Conservation (phyloP, 2,797 vertebrate species). For the Avahi laniger region DNA sequence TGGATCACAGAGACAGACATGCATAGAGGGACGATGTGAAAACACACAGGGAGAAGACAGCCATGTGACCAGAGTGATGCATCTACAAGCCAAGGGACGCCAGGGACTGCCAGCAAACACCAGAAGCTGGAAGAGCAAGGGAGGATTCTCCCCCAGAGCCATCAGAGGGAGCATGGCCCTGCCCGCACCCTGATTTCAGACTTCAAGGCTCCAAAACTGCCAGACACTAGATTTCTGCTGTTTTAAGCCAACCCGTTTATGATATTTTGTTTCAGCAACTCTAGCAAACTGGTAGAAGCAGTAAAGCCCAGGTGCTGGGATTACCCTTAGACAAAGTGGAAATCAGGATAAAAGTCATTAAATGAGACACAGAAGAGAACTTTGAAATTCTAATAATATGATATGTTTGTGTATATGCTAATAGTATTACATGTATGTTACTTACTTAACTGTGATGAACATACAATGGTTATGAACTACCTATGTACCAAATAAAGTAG, state of each 20-base stretch:
- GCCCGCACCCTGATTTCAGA: no score
- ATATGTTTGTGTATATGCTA: not conserved
- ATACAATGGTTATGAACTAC: not conserved
- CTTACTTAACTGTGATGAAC: not conserved
- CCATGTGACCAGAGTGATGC: not conserved
- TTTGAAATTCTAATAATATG: not conserved
- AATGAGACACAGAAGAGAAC: not conserved
- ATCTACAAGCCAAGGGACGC: not conserved
- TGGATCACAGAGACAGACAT: not conserved
- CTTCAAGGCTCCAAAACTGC: not conserved
- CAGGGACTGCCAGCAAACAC: not conserved
- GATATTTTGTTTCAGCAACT: not conserved
- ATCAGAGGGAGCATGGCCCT: not conserved
- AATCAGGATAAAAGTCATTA: not conserved
- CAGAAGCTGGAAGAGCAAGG: not conserved
- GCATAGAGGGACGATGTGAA: not conserved
- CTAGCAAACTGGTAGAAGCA: not conserved
- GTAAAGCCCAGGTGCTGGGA: not conserved
- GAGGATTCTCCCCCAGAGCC: not conserved
- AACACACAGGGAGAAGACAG: not conserved
- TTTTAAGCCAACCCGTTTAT: not conserved
- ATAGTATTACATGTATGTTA: not conserved
- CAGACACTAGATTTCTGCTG: not conserved
- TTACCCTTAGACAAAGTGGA: not conserved
- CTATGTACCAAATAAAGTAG: not conserved